Evolutionary conservation across 1,140 invertebrate genomes (phyloP), one percentile per base, ranked within the genome.

Genomic region (Ostrea edulis): DNA sequence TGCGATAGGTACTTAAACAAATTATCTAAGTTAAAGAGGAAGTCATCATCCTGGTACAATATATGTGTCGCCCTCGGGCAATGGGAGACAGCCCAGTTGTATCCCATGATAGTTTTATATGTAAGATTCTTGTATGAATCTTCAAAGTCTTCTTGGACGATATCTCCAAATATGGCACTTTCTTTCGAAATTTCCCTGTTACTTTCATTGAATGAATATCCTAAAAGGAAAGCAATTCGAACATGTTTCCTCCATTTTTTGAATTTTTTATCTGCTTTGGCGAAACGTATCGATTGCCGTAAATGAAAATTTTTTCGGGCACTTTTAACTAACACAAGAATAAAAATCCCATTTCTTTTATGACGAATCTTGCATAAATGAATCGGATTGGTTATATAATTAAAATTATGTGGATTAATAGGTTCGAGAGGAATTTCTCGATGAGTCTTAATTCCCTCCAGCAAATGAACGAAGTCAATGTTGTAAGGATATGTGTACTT

Each of bases 91-190:
- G 96, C 96, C 96, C 97, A 98, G 93, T 97, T 97, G 29, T 98
- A 96, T 3, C 96, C 96, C 96, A 97, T 97, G 7, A 97, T 96
- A 93, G 98, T 97, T 94, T 98, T 98, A 91, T 97, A 97, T 0
- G 97, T 98, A 94, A 98, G 96, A 94, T 98, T 98, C 87, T 96
- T 95, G 92, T 98, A 98, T 55, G 96, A 95, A 94, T 98, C 97
- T 17, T 95, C 88, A 94, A 98, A 98, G 91, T 96, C 96, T 20
- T 97, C 97, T 95, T 97, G 97, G 51, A 98, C 95, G 86, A 98
- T 95, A 93, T 98, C 97, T 22, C 95, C 94, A 91, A 96, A 96
- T 0, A 90, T 90, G 0, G 90, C 91, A 91, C 96, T 96, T 94
- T 98, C 97, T 68, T 95, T 77, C 12, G 22, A 29, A 17, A 77